These are phyloP conservation scores for Pseudomyrmex concolor DNA, from an alignment of 1,140 invertebrate genomes.

Conservation along the genomic window DNA sequence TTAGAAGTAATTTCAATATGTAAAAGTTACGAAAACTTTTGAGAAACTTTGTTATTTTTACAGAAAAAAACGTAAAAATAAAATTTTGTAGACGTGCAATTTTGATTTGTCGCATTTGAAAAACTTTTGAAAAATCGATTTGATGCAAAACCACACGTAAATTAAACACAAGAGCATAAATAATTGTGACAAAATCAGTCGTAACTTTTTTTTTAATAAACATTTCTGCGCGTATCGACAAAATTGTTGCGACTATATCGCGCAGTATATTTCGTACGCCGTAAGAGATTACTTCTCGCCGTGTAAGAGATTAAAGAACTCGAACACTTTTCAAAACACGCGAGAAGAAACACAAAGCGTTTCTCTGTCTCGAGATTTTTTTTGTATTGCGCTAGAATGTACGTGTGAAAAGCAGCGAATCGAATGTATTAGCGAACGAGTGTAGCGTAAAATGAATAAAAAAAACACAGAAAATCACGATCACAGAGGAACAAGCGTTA, in stretches of 20 bases:
- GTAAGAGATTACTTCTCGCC: not conserved
- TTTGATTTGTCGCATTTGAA: no score
- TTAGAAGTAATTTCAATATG: not conserved
- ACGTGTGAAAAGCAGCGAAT: not conserved
- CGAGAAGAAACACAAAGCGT: not conserved
- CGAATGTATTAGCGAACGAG: conserved; percentile 18
- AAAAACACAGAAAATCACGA: conserved; percentile 27
- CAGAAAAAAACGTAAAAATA: no score
- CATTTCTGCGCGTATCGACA: no score
- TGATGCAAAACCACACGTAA: no score
- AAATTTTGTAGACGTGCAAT: no score
- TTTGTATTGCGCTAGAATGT: not conserved
- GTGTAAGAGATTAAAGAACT: not conserved
- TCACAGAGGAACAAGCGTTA: conserved; percentile 20
- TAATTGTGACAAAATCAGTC: no score
- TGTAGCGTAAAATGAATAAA: not conserved
- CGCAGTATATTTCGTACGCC: no score
- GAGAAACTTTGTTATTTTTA: no score
- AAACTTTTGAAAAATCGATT: no score
- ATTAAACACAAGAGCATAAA: no score
- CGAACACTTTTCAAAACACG: not conserved
- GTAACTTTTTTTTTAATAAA: not conserved
- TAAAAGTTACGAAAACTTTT: not conserved
- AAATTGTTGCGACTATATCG: no score
- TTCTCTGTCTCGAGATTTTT: not conserved